These are phyloP conservation scores for Galagoides demidoff DNA, from an alignment of 2,797 vertebrate genomes.

Conservation along the genomic window DNA sequence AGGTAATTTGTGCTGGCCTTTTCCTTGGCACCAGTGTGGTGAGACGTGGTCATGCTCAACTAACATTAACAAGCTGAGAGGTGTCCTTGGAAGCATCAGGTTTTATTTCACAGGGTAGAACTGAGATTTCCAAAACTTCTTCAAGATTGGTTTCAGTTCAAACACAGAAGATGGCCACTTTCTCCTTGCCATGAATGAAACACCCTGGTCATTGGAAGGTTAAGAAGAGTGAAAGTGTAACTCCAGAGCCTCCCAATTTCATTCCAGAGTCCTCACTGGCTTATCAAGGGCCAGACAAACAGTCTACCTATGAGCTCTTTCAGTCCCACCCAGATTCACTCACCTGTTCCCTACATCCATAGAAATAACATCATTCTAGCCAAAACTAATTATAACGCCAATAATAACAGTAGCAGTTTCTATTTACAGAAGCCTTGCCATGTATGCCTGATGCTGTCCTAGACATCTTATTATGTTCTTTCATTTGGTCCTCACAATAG, in stretches of 20 bases:
- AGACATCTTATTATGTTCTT: neutral
- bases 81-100: neutral
- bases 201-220: neutral
- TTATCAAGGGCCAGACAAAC: neutral
- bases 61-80: neutral
- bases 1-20: neutral
- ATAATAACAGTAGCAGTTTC: neutral
- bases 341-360: neutral
- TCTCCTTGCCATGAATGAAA: slow-evolving; percentile 26
- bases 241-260: neutral
- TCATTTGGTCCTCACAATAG: neutral
- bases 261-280: neutral
- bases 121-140: slow-evolving; percentile 36
- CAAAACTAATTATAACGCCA: neutral
- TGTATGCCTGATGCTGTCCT: neutral
- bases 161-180: slow-evolving; percentile 7
- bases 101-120: neutral
- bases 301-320: neutral
- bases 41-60: neutral
- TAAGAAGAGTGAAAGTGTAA: neutral
- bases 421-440: neutral
- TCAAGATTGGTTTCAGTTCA: neutral
- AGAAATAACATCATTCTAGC: neutral
- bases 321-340: neutral
- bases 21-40: neutral